Base-by-base conservation (phyloP, 1,140 invertebrate species). In the Cydia strobilella region DNA sequence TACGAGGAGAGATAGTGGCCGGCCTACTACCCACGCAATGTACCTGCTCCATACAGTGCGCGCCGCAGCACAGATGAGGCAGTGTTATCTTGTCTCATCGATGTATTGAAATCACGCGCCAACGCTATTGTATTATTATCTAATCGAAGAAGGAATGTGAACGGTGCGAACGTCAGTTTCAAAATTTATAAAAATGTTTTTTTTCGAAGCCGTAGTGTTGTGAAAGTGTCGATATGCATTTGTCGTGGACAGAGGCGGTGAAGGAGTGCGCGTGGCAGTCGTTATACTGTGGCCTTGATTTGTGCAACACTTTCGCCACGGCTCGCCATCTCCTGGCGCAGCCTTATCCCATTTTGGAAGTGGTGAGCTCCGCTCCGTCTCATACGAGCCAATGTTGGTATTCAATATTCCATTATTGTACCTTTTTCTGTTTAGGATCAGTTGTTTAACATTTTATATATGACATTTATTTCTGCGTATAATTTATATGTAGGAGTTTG, bases 31-130 rank as follows among this genome's bases (percentile, higher is more conserved):
- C 83, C 65, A 81, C 79, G 73, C 66, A 75, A 77, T 73, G 72
- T 65, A 76, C 74, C 62, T 65, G 72, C 72, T 76, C 75, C 76
- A 69, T 69, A 31, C 65, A 39, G 65, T 39, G 20, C 65, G 35
- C 35, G 27, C 27, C 65, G 65, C 65, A 69, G 65, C 81, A 76
- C 79, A 84, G 80, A 83, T 86, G 84, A 83, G 77, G 69, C 78
- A 81, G 79, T 81, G 81, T 76, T 78, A 79, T 75, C 79, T 73
- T 69, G 77, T 90, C 87, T 90, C 89, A 89, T 90, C 89, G 84
- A 86, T 81, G 74, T 66, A 78, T 78, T 82, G 75, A 87, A 91
- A 90, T 90, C 87, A 89, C 87, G 88, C 87, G 86, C 84, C 6
- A 83, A 75, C 78, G 48, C 15, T 59, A 23, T 59, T 59, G 65